These are phyloP conservation scores for Scrobipalpa atriplicella DNA, from an alignment of 2,888 invertebrate species.

Conservation along the genomic window DNA sequence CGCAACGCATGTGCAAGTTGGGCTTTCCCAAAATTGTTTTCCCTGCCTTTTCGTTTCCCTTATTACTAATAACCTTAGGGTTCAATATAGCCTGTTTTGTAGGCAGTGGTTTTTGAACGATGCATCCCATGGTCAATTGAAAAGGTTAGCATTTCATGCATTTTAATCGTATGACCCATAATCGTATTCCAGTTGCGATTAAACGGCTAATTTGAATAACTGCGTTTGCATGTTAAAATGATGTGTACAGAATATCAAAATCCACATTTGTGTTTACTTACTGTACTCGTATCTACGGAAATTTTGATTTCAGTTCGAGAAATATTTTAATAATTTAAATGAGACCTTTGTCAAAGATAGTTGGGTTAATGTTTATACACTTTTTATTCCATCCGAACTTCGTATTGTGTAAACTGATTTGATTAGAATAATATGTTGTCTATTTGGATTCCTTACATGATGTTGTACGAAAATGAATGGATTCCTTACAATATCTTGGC, in stretches of 20 bases:
- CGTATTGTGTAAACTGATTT: no score
- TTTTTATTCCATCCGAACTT: no score
- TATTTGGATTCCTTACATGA: no score
- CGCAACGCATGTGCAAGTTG: conserved; percentile 76
- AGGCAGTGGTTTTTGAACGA: conserved; percentile 32
- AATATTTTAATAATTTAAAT: not conserved
- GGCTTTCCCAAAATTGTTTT: conserved; percentile 34
- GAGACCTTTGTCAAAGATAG: not conserved
- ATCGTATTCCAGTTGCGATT: conserved; percentile 37
- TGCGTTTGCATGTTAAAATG: not conserved
- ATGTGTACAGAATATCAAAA: not conserved
- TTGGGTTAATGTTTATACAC: no score
- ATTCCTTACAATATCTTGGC: no score
- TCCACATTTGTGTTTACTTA: not conserved
- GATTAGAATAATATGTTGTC: no score
- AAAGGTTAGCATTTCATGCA: conserved; percentile 64
- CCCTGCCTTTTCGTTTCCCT: not conserved
- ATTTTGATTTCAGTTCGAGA: not conserved
- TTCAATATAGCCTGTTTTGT: conserved; percentile 35
- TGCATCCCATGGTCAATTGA: conserved; percentile 55
- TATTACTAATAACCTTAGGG: conserved; percentile 37
- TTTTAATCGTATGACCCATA: conserved; percentile 53
- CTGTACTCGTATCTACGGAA: no score
- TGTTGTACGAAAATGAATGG: no score
- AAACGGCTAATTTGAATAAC: conserved; percentile 7